phyloP scores from a whole-genome alignment of 2,797 vertebrate species.

The Eulemur mongoz region DNA sequence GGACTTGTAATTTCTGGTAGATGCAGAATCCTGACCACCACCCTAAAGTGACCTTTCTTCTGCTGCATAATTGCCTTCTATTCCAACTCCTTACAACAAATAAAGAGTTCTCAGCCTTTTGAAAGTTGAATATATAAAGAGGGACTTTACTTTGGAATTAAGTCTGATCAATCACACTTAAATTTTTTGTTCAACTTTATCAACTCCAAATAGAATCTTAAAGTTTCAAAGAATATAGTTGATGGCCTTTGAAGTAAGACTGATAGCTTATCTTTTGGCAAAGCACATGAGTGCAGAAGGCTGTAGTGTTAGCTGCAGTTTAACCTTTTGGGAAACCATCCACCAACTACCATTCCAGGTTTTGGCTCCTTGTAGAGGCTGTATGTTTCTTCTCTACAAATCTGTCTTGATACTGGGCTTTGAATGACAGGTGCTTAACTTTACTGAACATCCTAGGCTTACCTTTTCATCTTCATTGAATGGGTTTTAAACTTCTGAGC shows the following conservation, averaged over 20 bases:
- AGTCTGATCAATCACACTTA: slow-evolving; percentile 7
- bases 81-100: slow-evolving; percentile 27
- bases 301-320: slow-evolving; percentile 2
- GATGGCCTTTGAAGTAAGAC: slow-evolving; percentile 20
- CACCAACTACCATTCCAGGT: neutral
- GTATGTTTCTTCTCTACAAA: slow-evolving; percentile 32
- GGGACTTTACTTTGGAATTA: slow-evolving; percentile 4
- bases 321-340: slow-evolving; percentile 50
- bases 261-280: neutral
- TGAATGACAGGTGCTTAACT: slow-evolving; percentile 72
- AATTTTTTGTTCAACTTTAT: slow-evolving; percentile 38
- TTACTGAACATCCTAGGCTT: slow-evolving; percentile 55
- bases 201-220: slow-evolving; percentile 31
- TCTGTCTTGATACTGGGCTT: slow-evolving; percentile 39
- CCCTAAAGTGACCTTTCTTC: neutral
- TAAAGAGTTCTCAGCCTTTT: neutral
- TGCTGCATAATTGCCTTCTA: neutral
- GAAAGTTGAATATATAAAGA: slow-evolving; percentile 6
- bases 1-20: neutral
- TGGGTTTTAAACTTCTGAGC: slow-evolving; percentile 77
- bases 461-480: slow-evolving; percentile 71
- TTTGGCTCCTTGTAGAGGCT: neutral
- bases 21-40: neutral
- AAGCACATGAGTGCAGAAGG: neutral
- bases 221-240: slow-evolving; percentile 20